phyloP scores from a whole-genome alignment of 2,888 invertebrate species.

The Heliconius ethilla region DNA sequence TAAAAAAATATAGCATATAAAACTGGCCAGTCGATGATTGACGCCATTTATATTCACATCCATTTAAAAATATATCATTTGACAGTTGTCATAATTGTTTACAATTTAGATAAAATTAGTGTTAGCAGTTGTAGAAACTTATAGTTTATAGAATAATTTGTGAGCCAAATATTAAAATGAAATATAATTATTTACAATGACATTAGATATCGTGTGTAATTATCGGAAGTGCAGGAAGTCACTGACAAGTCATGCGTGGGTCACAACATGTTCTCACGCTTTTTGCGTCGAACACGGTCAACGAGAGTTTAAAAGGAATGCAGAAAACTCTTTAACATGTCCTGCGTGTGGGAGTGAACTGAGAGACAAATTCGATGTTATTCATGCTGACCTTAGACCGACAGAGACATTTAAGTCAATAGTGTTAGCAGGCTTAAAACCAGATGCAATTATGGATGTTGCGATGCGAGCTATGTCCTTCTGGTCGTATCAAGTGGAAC shows the following conservation, averaged over 20 bases:
- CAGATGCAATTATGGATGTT: constrained; percentile 80
- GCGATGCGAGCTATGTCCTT: constrained; percentile 81
- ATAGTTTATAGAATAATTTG: not conserved
- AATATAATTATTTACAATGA: constrained; percentile 50
- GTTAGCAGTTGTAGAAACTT: not conserved
- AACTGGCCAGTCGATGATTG: not conserved
- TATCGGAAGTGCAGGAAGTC: constrained; percentile 78
- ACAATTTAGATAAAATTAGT: not conserved
- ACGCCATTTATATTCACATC: not conserved
- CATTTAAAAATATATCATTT: constrained; percentile 1
- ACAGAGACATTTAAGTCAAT: constrained; percentile 79
- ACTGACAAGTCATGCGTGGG: constrained; percentile 75
- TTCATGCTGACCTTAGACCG: constrained; percentile 78
- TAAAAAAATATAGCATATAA: not conserved
- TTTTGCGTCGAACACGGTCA: constrained; percentile 81
- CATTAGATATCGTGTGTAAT: constrained; percentile 77
- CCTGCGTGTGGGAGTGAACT: constrained; percentile 78
- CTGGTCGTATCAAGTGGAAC: constrained; percentile 80
- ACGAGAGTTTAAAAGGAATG: constrained; percentile 72
- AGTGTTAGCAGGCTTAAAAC: constrained; percentile 78
- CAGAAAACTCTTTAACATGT: constrained; percentile 73
- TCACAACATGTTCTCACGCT: constrained; percentile 81
- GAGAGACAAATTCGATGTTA: constrained; percentile 78
- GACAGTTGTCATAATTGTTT: constrained; percentile 21
- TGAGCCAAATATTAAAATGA: not conserved